A percentile compares a stretch with the other conserved stretches of the same genome.
Evolutionary conservation across 2,797 vertebrate genomes (phyloP).

Genomic region (Poeciliopsis turneri): DNA sequence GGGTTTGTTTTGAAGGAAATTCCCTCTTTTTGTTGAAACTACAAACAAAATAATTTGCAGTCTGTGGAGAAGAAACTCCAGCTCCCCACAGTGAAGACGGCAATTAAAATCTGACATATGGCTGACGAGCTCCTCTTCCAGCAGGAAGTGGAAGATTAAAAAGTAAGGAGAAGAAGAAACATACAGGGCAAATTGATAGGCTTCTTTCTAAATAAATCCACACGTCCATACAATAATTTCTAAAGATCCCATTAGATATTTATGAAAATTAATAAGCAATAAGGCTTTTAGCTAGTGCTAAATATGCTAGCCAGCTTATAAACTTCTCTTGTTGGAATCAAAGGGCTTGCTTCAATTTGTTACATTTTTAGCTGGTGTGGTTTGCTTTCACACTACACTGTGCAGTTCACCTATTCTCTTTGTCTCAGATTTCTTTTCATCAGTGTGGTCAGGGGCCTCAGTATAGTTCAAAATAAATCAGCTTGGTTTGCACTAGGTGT

Average conservation of each 20-base stretch:
- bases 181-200: neutral
- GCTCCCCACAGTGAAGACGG: conserved; percentile 1
- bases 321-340: no score
- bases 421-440: no score
- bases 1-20: neutral
- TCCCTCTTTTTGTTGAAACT: neutral
- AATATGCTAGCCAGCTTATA: neutral
- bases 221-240: neutral
- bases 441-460: no score
- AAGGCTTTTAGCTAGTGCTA: neutral
- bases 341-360: no score
- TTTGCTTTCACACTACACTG: no score
- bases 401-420: no score
- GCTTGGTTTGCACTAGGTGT: no score
- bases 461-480: no score
- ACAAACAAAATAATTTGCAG: neutral
- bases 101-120: conserved; percentile 30
- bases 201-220: neutral
- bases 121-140: conserved; percentile 9
- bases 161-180: conserved; percentile 4
- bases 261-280: neutral
- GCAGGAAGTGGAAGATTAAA: conserved; percentile 30
- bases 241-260: neutral
- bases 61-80: conserved; percentile 15
- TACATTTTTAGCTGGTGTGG: no score